Evolutionary conservation across 2,113 vertebrate species (phyloP).

Genomic region (Hiodon alosoides): DNA sequence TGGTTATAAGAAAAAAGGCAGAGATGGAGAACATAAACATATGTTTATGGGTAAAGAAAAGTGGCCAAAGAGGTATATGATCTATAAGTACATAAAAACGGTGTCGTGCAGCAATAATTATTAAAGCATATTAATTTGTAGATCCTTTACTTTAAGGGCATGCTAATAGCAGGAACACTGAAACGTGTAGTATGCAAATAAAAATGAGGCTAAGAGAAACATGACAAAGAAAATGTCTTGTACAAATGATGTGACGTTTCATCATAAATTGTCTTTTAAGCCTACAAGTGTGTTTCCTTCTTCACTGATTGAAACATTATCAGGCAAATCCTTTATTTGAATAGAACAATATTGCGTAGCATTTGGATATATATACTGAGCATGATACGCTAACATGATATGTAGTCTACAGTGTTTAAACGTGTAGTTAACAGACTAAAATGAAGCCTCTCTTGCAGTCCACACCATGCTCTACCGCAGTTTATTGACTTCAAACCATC

Average conservation of each 20-base stretch:
- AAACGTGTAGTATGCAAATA: no score
- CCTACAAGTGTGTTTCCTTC: constrained; percentile 1
- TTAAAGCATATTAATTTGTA: no score
- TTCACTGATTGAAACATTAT: constrained; percentile 4
- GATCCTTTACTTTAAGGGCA: no score
- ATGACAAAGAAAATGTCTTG: background rate
- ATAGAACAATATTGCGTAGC: background rate
- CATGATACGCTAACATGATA: background rate
- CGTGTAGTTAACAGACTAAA: background rate
- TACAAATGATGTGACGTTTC: constrained; percentile 4
- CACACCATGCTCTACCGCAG: background rate
- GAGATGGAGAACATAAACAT: no score
- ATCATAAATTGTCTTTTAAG: background rate
- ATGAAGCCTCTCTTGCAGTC: background rate
- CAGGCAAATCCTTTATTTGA: background rate
- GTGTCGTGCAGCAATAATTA: no score
- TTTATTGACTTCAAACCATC: background rate
- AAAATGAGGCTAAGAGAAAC: no score
- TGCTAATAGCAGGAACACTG: no score
- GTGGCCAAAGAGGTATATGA: no score
- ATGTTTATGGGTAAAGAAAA: no score
- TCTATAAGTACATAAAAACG: no score
- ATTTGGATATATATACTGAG: background rate
- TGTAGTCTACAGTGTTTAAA: constrained; percentile 3
- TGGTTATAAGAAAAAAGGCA: background rate